Conservation (phyloP, 2,797 vertebrate species). For the Enteromius anoplus region DNA sequence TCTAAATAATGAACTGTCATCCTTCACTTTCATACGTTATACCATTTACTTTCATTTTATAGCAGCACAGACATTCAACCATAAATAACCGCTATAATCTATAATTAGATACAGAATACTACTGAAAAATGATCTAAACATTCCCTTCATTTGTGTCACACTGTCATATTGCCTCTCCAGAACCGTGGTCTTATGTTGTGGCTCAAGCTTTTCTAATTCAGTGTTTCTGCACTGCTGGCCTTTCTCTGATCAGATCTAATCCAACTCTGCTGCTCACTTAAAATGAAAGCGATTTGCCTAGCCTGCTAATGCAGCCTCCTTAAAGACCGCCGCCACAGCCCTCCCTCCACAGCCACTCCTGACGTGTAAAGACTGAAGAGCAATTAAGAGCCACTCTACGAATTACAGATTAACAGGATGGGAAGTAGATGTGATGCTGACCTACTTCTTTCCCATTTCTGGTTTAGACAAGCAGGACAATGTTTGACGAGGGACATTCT, state of each 20-base stretch:
- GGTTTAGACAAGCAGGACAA: conserved; percentile 8
- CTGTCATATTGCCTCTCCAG: background rate
- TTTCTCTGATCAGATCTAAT: conserved; percentile 35
- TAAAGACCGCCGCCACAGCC: conserved; percentile 26
- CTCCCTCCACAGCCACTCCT: conserved; percentile 28
- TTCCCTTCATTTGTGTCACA: background rate
- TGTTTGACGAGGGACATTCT: conserved; percentile 12
- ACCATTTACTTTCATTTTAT: background rate
- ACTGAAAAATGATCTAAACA: background rate
- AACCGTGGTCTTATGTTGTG: background rate
- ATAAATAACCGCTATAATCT: background rate
- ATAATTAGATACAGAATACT: background rate
- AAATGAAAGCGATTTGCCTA: conserved; percentile 44
- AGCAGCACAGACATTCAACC: background rate
- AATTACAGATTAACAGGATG: conserved; percentile 53
- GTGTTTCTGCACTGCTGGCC: conserved; percentile 2
- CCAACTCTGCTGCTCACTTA: conserved; percentile 43
- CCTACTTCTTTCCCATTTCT: conserved; percentile 46
- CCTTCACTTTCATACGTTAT: background rate
- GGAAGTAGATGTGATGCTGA: conserved; percentile 45
- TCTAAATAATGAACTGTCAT: background rate
- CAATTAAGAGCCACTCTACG: conserved; percentile 55
- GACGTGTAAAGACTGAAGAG: conserved; percentile 57
- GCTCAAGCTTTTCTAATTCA: background rate
- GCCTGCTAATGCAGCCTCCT: conserved; percentile 48